phyloP scores from a whole-genome alignment of 2,888 invertebrate genomes.

The Pandemis corylana region DNA sequence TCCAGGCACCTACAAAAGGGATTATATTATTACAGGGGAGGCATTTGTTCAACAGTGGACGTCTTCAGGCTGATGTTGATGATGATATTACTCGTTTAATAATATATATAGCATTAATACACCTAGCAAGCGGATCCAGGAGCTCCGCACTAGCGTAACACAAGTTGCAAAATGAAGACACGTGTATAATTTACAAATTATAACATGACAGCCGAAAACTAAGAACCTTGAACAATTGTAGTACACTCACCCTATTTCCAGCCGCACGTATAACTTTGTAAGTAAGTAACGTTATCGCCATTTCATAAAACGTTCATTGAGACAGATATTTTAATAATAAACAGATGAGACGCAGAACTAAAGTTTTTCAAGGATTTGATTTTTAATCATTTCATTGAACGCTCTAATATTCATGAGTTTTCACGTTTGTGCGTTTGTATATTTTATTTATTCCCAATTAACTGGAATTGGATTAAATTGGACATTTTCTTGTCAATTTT shows the following conservation, averaged over 20 bases:
- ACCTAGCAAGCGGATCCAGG: not conserved
- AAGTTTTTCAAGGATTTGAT: not conserved
- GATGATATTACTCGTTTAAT: too few relatives aligned
- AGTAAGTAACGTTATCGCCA: not conserved
- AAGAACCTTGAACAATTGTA: not conserved
- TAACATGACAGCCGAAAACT: not conserved
- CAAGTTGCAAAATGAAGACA: not conserved
- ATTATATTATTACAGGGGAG: too few relatives aligned
- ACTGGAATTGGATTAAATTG: too few relatives aligned
- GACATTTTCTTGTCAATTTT: too few relatives aligned
- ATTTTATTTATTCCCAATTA: not conserved
- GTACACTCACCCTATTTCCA: not conserved
- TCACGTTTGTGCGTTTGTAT: not conserved
- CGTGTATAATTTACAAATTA: not conserved
- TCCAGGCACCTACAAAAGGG: too few relatives aligned
- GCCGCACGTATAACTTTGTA: not conserved
- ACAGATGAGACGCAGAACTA: not conserved
- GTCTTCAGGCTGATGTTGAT: too few relatives aligned
- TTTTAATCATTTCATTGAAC: not conserved
- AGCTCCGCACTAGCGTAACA: not conserved
- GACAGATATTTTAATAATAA: not conserved
- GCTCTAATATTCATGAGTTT: not conserved
- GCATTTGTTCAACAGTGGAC: too few relatives aligned
- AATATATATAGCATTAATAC: not conserved
- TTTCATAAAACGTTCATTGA: constrained; percentile 2